Percentiles rank a stretch among this genome's conserved stretches.
Conservation (phyloP, 2,113 vertebrate genomes). For the Syngnathus typhle region DNA sequence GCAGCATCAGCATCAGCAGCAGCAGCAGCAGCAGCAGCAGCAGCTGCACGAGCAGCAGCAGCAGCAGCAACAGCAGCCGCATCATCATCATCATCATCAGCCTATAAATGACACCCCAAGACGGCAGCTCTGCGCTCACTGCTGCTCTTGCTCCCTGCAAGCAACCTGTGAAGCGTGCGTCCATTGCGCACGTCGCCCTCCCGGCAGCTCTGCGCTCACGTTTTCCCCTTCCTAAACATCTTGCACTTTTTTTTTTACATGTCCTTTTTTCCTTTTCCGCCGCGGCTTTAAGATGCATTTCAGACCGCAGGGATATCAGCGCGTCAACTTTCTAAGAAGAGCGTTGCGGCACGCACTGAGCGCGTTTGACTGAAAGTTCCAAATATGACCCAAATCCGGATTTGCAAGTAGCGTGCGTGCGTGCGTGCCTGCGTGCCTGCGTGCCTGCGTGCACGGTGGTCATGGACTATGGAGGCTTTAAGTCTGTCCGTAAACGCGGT, state of each 20-base stretch:
- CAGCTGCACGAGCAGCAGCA: no score
- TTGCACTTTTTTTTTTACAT: neutral
- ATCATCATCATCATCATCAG: neutral
- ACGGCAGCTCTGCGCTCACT: conserved; percentile 26
- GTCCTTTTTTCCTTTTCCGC: neutral
- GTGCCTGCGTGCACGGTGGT: neutral
- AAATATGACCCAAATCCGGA: neutral
- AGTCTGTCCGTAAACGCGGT: conserved; percentile 66
- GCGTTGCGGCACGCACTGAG: conserved; percentile 8
- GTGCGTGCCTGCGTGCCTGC: no score
- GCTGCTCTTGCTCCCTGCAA: conserved; percentile 15
- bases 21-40: no score
- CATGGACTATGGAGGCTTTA: conserved; percentile 66
- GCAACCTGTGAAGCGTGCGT: conserved; percentile 10
- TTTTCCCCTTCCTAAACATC: neutral
- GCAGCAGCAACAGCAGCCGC: conserved; percentile 1
- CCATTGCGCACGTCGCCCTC: neutral
- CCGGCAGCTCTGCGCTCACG: neutral
- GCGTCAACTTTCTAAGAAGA: conserved; percentile 30
- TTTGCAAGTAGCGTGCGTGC: neutral
- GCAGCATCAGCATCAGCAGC: no score
- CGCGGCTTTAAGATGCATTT: conserved; percentile 4
- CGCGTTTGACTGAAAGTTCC: conserved; percentile 28
- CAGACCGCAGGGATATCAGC: neutral
- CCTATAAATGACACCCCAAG: conserved; percentile 58